These are phyloP conservation scores for Megaustenia siamemsis DNA, from an alignment of 2,888 invertebrate genomes.

Conservation along the genomic window DNA sequence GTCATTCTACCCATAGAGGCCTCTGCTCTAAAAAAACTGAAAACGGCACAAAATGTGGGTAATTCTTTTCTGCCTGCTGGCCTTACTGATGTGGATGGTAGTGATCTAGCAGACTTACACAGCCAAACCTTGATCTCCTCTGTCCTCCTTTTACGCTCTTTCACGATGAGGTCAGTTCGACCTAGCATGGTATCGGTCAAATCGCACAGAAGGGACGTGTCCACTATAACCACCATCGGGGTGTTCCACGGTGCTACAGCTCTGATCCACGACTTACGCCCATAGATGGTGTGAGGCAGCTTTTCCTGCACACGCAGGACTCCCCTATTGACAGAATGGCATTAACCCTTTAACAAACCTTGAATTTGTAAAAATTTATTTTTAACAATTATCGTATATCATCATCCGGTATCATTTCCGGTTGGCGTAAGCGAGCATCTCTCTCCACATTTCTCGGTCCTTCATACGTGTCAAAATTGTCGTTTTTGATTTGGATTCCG, in stretches of 20 bases:
- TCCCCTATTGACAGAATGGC: neutral
- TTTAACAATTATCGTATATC: no score
- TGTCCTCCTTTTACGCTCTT: conserved; percentile 10
- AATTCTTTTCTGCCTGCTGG: no score
- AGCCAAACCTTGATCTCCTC: conserved; percentile 37
- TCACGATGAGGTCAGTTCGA: conserved; percentile 41
- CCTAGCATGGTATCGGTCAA: conserved; percentile 33
- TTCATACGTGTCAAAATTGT: no score
- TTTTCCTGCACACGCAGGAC: conserved; percentile 30
- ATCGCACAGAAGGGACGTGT: conserved; percentile 32
- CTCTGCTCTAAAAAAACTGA: no score
- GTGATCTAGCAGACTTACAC: conserved; percentile 18
- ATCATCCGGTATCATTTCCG: no score
- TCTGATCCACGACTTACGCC: conserved; percentile 44
- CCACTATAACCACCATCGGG: conserved; percentile 33
- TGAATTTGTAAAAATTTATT: no score
- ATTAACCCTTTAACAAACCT: neutral
- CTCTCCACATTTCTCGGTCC: no score
- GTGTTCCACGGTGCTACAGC: conserved; percentile 50
- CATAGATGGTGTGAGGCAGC: conserved; percentile 36
- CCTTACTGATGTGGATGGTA: no score
- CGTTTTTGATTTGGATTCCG: no score
- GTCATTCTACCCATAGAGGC: no score
- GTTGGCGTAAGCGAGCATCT: no score
- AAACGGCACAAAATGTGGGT: no score